Conservation (phyloP, 1,140 invertebrate genomes). For the Lerema accius region DNA sequence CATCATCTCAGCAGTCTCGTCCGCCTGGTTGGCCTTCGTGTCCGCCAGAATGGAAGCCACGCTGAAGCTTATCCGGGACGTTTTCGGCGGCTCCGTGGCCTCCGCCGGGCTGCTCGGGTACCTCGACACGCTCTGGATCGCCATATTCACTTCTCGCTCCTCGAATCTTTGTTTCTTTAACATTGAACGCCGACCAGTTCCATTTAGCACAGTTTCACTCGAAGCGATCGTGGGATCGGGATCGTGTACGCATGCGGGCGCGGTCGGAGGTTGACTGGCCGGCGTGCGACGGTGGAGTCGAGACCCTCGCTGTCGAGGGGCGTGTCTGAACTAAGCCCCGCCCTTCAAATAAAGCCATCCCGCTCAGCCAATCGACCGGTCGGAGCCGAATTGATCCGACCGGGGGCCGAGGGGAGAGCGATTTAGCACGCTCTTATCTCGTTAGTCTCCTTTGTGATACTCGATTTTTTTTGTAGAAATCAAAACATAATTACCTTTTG, state of each 20-base stretch:
- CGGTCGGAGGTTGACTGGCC: constrained; percentile 75
- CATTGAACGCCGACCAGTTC: constrained; percentile 78
- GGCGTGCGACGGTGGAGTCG: constrained; percentile 47
- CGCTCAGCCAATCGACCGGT: constrained; percentile 76
- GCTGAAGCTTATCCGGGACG: constrained; percentile 86
- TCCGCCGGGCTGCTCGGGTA: constrained; percentile 82
- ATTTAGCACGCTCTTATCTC: constrained; percentile 83
- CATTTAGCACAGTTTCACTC: constrained; percentile 76
- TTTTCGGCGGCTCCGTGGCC: constrained; percentile 82
- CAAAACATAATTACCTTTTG: constrained; percentile 83
- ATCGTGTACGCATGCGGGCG: constrained; percentile 79
- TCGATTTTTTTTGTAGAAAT: constrained; percentile 81
- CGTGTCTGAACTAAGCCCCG: constrained; percentile 45
- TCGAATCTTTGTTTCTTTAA: constrained; percentile 79
- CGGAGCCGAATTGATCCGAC: constrained; percentile 72
- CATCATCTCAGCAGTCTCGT: constrained; percentile 74
- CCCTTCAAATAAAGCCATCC: constrained; percentile 54
- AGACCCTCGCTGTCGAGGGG: constrained; percentile 53
- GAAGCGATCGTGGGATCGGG: constrained; percentile 68
- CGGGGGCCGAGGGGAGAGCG: constrained; percentile 68
- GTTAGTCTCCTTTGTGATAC: constrained; percentile 82
- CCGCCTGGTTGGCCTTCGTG: constrained; percentile 81
- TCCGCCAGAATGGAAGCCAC: constrained; percentile 87
- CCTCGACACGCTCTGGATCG: constrained; percentile 81
- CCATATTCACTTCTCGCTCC: constrained; percentile 81